A percentile compares a stretch with the other conserved stretches of the same genome.
Conservation (phyloP, 2,113 vertebrate genomes). For the Suncus etruscus region DNA sequence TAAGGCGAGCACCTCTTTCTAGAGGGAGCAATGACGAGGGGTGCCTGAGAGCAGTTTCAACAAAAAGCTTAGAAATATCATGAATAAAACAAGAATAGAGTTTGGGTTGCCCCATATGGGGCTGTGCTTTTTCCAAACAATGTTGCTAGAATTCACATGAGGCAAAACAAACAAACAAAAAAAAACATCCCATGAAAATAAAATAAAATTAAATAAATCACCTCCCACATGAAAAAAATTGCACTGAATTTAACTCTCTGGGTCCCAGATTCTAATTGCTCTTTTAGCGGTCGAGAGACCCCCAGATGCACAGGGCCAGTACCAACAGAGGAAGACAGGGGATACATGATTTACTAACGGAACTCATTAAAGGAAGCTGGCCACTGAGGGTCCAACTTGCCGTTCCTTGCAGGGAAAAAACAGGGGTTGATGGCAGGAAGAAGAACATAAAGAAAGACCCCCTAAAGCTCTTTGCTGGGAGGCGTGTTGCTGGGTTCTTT, state of each 20-base stretch:
- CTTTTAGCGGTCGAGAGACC: slow-evolving; percentile 70
- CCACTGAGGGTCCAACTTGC: slow-evolving; percentile 67
- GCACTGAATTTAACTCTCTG: slow-evolving; percentile 76
- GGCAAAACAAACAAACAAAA: slow-evolving; percentile 29
- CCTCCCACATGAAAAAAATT: background rate
- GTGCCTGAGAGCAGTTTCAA: slow-evolving; percentile 75
- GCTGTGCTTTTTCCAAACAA: slow-evolving; percentile 81
- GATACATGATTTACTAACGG: slow-evolving; percentile 49
- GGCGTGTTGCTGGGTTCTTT: slow-evolving; percentile 92
- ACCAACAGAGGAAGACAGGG: slow-evolving; percentile 84
- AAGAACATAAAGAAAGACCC: slow-evolving; percentile 79
- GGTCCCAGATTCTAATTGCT: slow-evolving; percentile 80
- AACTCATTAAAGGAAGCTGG: slow-evolving; percentile 66
- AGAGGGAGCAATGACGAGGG: slow-evolving; percentile 60
- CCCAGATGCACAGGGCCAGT: slow-evolving; percentile 84
- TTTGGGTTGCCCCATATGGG: slow-evolving; percentile 70
- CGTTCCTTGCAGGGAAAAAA: slow-evolving; percentile 45
- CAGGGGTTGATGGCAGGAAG: slow-evolving; percentile 49
- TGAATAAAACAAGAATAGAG: slow-evolving; percentile 32
- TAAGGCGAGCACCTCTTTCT: slow-evolving; percentile 80
- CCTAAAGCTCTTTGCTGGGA: slow-evolving; percentile 87
- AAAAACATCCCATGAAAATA: background rate
- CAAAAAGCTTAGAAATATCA: slow-evolving; percentile 63
- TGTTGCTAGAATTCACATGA: slow-evolving; percentile 69
- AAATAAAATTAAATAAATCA: background rate